Conservation (phyloP, 2,113 vertebrate genomes). For the Ptychochromis oligacanthus region DNA sequence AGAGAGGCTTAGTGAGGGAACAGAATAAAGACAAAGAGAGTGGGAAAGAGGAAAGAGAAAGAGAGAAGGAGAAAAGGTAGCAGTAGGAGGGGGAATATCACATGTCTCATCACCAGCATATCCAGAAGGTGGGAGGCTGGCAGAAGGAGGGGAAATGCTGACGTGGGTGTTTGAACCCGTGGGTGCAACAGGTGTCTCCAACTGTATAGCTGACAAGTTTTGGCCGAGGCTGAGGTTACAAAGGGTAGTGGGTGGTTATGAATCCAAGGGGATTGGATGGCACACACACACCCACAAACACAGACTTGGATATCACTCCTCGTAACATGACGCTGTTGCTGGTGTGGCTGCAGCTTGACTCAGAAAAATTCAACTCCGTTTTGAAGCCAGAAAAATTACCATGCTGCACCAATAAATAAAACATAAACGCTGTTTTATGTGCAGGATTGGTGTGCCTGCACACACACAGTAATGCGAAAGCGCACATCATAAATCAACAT, state of each 20-base stretch:
- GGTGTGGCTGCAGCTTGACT: background rate
- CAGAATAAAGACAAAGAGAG: slow-evolving; percentile 28
- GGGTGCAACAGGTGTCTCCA: slow-evolving; percentile 65
- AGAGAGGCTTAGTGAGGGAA: slow-evolving; percentile 35
- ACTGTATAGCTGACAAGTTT: slow-evolving; percentile 49
- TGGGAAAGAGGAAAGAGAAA: background rate
- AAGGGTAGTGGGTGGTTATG: slow-evolving; percentile 36
- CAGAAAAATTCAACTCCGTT: background rate
- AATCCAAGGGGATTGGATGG: slow-evolving; percentile 45
- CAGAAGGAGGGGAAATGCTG: slow-evolving; percentile 34
- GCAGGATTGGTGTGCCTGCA: background rate
- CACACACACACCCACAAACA: slow-evolving; percentile 18
- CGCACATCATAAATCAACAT: too few relatives aligned
- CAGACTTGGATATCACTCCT: slow-evolving; percentile 8
- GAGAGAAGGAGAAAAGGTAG: background rate
- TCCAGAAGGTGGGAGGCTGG: slow-evolving; percentile 28
- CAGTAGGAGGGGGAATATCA: background rate
- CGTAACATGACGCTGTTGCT: background rate
- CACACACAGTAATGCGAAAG: too few relatives aligned
- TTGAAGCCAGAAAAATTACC: background rate
- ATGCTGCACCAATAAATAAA: background rate
- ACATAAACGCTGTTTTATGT: background rate
- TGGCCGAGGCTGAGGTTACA: slow-evolving; percentile 39
- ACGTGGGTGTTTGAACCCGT: slow-evolving; percentile 47
- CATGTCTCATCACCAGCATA: slow-evolving; percentile 36